Percentiles rank a stretch among this genome's conserved stretches.
phyloP scores from a whole-genome alignment of 2,888 invertebrate species.

The Aradus depressus region DNA sequence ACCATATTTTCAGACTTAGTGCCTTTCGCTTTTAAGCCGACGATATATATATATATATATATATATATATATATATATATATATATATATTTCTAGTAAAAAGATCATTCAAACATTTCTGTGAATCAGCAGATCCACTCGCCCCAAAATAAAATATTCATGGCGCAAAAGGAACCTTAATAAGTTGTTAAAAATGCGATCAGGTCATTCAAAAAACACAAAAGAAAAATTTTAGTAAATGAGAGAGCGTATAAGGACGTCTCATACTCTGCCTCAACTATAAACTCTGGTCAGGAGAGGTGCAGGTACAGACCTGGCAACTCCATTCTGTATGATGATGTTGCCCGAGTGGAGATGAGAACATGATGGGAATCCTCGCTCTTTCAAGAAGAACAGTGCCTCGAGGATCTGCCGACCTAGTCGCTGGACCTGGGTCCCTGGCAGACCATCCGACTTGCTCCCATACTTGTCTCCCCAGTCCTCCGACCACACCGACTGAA shows the following conservation, averaged over 20 bases:
- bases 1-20: too few relatives aligned
- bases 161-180: neutral
- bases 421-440: slow-evolving; percentile 69
- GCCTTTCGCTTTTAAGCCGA: too few relatives aligned
- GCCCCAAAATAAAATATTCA: too few relatives aligned
- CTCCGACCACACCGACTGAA: slow-evolving; percentile 68
- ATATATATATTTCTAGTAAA: too few relatives aligned
- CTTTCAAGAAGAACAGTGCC: slow-evolving; percentile 71
- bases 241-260: neutral
- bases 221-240: neutral
- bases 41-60: too few relatives aligned
- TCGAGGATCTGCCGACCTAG: slow-evolving; percentile 80
- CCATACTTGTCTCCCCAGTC: slow-evolving; percentile 68
- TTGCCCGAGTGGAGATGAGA: slow-evolving; percentile 83
- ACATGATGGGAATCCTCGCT: slow-evolving; percentile 77
- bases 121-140: too few relatives aligned
- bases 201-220: neutral
- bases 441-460: slow-evolving; percentile 54
- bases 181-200: neutral
- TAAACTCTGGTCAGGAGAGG: neutral
- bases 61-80: too few relatives aligned
- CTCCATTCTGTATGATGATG: slow-evolving; percentile 82
- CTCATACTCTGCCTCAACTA: neutral
- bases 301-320: slow-evolving; percentile 54
- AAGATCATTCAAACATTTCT: too few relatives aligned